These are phyloP conservation scores for Monopis laevigella DNA, from an alignment of 2,888 invertebrate genomes.

Conservation along the genomic window DNA sequence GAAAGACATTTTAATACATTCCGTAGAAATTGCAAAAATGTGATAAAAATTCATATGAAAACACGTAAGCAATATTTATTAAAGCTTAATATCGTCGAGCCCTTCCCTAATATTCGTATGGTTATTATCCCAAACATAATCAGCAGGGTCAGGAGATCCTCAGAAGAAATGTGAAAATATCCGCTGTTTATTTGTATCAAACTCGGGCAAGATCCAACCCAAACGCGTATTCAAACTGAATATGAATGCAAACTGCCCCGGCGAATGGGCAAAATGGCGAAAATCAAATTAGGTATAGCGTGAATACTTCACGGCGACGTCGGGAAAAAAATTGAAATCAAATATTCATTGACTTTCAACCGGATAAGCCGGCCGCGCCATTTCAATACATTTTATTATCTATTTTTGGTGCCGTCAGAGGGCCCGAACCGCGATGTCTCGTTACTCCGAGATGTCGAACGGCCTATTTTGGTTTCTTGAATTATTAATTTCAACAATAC, in stretches of 20 bases:
- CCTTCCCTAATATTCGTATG: conserved; percentile 22
- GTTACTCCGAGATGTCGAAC: conserved; percentile 28
- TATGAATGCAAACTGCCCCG: conserved; percentile 66
- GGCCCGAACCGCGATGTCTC: conserved; percentile 28
- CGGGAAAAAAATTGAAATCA: conserved; percentile 67
- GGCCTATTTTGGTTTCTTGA: conserved; percentile 26
- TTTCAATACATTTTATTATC: conserved; percentile 67
- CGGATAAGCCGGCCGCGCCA: conserved; percentile 65
- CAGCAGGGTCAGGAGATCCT: conserved; percentile 61
- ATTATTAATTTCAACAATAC: conserved; percentile 25
- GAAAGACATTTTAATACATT: background rate
- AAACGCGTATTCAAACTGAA: conserved; percentile 64
- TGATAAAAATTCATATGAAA: background rate
- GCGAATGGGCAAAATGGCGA: conserved; percentile 62
- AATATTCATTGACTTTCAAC: conserved; percentile 67
- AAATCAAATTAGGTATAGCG: conserved; percentile 68
- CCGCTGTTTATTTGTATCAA: conserved; percentile 66
- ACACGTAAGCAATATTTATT: conserved; percentile 10
- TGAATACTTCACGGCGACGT: conserved; percentile 66
- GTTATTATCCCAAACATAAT: conserved; percentile 62
- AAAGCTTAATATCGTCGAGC: conserved; percentile 10
- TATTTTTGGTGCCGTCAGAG: conserved; percentile 40
- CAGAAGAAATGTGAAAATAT: conserved; percentile 63
- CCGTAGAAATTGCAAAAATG: background rate
- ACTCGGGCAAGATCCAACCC: conserved; percentile 59